phyloP scores from a whole-genome alignment of 2,888 invertebrate species.

The Pseudococcus longispinus region DNA sequence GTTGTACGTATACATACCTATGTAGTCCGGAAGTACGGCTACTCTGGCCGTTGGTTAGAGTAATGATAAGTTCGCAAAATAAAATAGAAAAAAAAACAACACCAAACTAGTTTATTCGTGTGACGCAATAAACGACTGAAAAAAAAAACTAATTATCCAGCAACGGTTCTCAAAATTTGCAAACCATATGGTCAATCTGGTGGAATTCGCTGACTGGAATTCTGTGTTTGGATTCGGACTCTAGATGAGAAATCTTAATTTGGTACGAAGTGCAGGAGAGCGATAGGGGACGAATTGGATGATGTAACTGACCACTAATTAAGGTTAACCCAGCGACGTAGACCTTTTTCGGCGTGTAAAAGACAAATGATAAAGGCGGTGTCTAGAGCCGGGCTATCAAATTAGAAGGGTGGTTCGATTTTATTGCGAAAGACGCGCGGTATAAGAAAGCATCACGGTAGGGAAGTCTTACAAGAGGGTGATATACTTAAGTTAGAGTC shows the following conservation, averaged over 20 bases:
- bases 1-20: neutral
- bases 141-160: conserved; percentile 8
- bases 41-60: conserved; percentile 30
- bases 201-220: neutral
- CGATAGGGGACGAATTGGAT: neutral
- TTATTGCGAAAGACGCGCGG: neutral
- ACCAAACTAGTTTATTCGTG: conserved; percentile 9
- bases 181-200: neutral
- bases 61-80: conserved; percentile 30
- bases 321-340: conserved; percentile 15
- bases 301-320: conserved; percentile 31
- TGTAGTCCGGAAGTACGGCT: conserved; percentile 53
- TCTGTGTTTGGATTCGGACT: neutral
- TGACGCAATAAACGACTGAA: conserved; percentile 20
- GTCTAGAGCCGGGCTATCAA: neutral
- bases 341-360: conserved; percentile 22
- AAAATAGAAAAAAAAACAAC: neutral
- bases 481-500: neutral
- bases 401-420: conserved; percentile 40
- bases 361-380: conserved; percentile 21
- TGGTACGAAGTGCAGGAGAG: neutral
- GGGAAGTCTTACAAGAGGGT: neutral
- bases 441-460: neutral
- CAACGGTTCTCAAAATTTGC: conserved; percentile 27
- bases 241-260: neutral